phyloP scores from a whole-genome alignment of 2,888 invertebrate genomes.

The Dryadula phaetusa region DNA sequence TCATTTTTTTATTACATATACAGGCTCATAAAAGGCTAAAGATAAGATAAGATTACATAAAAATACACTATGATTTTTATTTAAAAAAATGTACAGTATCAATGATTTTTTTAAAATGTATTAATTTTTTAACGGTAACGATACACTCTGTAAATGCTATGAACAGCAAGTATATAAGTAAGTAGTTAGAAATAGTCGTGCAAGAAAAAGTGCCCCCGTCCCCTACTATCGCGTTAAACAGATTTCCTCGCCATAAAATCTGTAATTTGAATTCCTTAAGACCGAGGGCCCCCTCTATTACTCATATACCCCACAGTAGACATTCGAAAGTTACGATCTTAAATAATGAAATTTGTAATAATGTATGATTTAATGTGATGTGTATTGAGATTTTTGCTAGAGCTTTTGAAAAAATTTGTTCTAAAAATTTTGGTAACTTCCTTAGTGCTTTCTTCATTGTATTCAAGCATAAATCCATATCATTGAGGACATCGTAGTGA shows the following conservation, averaged over 20 bases:
- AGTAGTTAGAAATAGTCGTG: conserved; percentile 11
- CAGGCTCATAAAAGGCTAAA: too few relatives aligned
- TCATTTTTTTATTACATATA: too few relatives aligned
- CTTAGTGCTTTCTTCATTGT: too few relatives aligned
- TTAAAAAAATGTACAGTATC: too few relatives aligned
- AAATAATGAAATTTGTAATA: conserved; percentile 26
- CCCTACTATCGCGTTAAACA: conserved; percentile 65
- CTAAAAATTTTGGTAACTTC: too few relatives aligned
- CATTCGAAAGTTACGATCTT: conserved; percentile 24
- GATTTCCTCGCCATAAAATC: conserved; percentile 79
- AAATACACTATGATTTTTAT: too few relatives aligned
- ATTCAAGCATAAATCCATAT: too few relatives aligned
- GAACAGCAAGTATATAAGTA: not conserved
- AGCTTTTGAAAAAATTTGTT: not conserved
- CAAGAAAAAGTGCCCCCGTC: conserved; percentile 23
- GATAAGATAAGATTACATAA: too few relatives aligned
- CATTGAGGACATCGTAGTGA: too few relatives aligned
- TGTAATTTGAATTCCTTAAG: conserved; percentile 82
- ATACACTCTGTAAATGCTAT: too few relatives aligned
- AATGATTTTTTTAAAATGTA: too few relatives aligned
- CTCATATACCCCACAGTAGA: conserved; percentile 49
- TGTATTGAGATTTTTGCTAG: not conserved
- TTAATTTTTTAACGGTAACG: too few relatives aligned
- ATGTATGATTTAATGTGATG: conserved; percentile 18
- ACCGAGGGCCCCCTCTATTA: conserved; percentile 54